Base-by-base conservation (phyloP, 2,888 invertebrate genomes). In the Spialia ferax region DNA sequence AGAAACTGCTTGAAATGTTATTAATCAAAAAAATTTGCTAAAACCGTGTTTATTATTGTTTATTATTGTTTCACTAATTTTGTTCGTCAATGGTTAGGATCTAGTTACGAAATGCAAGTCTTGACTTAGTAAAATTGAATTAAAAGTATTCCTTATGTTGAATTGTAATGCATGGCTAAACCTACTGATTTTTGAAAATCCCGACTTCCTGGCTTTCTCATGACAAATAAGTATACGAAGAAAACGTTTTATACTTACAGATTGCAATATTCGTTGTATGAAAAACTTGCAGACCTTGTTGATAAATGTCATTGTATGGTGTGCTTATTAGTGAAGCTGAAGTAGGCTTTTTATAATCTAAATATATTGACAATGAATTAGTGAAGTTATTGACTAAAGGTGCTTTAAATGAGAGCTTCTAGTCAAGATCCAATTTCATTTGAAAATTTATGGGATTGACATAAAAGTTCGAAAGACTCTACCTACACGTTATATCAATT, bases 21-120 rank as follows among this genome's bases (percentile, higher is more conserved):
- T 48, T 20, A 48, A 48, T 13, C 7, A 52, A 52, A n/a, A 23
- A 52, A 23, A 23, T 22, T 52, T 52, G 26, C 48, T 52, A 52
- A 52, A 7, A 52, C 52, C 18, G 8, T n/a, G n/a, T 18, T 45
- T 45, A 8, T 45, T 45, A 45, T 18, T 45, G 45, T 18, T 8
- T 45, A 18, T 15, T 18, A 45, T 18, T 45, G 18, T 45, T 7
- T 45, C 15, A n/a, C 7, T 18, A 18, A 45, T 8, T 1, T 18
- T 45, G 45, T 15, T 45, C 45, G 45, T 45, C 7, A 45, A 45
- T 48, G 11, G 20, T 20, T 11, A 48, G 20, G 20, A 20, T 48
- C 20, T 48, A 48, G 11, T 20, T 8, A 20, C 48, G 20, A 48
- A 20, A 48, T 20, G 48, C 20, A 20, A 48, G 48, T 20, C 20